Conservation (phyloP, 2,888 invertebrate species). For the Panopea generosa region DNA sequence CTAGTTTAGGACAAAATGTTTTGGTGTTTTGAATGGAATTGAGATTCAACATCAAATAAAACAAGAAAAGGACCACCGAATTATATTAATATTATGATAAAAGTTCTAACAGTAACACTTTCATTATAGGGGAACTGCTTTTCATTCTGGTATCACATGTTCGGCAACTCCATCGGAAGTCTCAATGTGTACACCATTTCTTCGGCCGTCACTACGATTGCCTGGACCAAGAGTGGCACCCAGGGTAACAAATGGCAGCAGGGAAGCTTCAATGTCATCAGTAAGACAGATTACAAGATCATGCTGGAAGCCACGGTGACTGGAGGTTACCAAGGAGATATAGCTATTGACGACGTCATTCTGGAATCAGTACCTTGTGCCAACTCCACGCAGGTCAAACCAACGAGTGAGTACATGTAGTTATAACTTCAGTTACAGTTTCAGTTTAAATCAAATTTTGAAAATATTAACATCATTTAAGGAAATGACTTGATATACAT, state of each 20-base stretch:
- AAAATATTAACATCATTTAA: too few relatives aligned
- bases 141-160: conserved; percentile 82
- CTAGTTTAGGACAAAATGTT: too few relatives aligned
- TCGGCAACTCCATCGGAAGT: conserved; percentile 73
- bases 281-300: conserved; percentile 74
- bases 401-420: conserved; percentile 37
- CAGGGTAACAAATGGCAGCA: conserved; percentile 79
- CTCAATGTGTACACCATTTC: conserved; percentile 69
- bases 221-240: conserved; percentile 71
- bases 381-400: conserved; percentile 35
- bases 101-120: too few relatives aligned
- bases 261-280: conserved; percentile 70
- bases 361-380: conserved; percentile 65
- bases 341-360: conserved; percentile 77
- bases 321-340: conserved; percentile 72
- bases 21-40: too few relatives aligned
- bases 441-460: too few relatives aligned
- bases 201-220: conserved; percentile 47
- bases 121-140: conserved; percentile 72
- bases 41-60: too few relatives aligned
- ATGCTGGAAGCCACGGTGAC: conserved; percentile 73
- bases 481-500: too few relatives aligned
- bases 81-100: too few relatives aligned
- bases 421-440: too few relatives aligned
- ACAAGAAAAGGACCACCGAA: too few relatives aligned